Evolutionary conservation across 2,113 vertebrate species (phyloP).

Genomic region (Marmota monax): DNA sequence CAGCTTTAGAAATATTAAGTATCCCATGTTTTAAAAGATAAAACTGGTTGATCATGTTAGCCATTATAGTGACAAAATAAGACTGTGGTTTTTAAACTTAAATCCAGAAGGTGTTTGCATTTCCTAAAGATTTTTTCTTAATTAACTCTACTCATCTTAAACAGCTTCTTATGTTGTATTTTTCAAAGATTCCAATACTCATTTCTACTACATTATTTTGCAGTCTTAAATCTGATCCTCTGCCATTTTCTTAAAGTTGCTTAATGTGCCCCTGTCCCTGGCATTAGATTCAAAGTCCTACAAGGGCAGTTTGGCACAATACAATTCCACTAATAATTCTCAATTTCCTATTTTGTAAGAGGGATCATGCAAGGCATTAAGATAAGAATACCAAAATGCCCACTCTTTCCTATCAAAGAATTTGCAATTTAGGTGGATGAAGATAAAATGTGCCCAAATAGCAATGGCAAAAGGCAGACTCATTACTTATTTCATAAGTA

Average conservation of each 20-base stretch:
- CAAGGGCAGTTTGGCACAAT: not conserved
- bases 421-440: not conserved
- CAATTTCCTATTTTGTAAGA: slow-evolving; percentile 6
- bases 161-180: not conserved
- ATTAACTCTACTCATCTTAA: not conserved
- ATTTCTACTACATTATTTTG: not conserved
- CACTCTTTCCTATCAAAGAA: not conserved
- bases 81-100: not conserved
- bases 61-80: not conserved
- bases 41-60: not conserved
- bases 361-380: not conserved
- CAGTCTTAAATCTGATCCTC: not conserved
- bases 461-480: not conserved
- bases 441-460: not conserved
- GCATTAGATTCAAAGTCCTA: slow-evolving; percentile 43
- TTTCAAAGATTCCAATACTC: not conserved
- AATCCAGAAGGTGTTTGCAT: not conserved
- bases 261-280: not conserved
- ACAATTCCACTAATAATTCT: slow-evolving; percentile 43
- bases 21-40: not conserved
- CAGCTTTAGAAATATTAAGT: not conserved
- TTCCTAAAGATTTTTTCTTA: not conserved
- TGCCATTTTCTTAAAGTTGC: not conserved
- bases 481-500: not conserved
- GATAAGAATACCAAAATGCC: not conserved